phyloP scores from a whole-genome alignment of 1,140 invertebrate species.

The Papilio helenus region DNA sequence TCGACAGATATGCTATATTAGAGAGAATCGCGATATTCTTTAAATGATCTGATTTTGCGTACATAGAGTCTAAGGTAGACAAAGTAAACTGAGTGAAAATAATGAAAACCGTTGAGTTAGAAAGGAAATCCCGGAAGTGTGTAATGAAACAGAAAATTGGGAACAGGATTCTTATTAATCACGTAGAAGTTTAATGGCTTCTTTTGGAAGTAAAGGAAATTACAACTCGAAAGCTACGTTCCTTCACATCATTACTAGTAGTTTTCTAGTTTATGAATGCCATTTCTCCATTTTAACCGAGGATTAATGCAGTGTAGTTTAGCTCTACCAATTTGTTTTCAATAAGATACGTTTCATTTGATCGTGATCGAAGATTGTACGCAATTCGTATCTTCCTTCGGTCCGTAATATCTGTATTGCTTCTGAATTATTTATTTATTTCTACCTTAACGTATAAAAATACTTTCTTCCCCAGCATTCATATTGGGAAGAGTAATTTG shows the following conservation, averaged over 20 bases:
- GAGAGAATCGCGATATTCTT: too few relatives aligned
- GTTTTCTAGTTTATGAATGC: background rate
- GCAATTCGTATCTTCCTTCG: background rate
- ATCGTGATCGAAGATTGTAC: background rate
- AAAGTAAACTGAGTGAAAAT: background rate
- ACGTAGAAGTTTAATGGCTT: background rate
- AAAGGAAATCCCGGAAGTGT: background rate
- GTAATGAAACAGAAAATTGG: conserved; percentile 8
- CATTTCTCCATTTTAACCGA: background rate
- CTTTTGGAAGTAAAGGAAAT: background rate
- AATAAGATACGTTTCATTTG: background rate
- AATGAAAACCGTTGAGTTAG: background rate
- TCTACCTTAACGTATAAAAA: background rate
- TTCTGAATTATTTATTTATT: conserved; percentile 1
- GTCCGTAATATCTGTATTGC: background rate
- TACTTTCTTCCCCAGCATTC: background rate
- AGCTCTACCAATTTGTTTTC: background rate
- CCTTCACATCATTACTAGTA: background rate
- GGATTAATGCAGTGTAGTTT: too few relatives aligned
- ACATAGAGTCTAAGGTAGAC: background rate
- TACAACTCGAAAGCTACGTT: background rate
- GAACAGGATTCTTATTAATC: background rate
- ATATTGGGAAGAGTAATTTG: conserved; percentile 4
- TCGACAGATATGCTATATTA: too few relatives aligned
- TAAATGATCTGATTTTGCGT: background rate